Base-by-base conservation (phyloP, 1,140 invertebrate genomes). In the Xylocopa sonorina region DNA sequence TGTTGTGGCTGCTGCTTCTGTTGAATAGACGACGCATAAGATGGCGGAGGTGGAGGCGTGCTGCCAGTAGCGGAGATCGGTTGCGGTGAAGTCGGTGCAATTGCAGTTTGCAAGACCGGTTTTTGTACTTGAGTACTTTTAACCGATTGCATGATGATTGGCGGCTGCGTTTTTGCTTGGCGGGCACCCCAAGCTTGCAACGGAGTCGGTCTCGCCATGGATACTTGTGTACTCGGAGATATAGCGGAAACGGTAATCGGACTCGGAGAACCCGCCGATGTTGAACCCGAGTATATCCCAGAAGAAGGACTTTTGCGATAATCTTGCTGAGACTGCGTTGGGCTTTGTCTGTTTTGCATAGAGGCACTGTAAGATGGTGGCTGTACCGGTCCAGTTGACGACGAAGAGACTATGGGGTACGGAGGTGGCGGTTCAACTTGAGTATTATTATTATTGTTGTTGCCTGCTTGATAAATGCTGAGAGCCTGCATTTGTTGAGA, bases 101-200 rank as follows among this genome's bases (percentile, higher is more conserved):
- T 97, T 0, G 98, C 98, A 9, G 98, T 99, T 91, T 99, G 98
- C 50, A 98, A 92, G 1, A 98, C 95, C 0, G 98, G 98, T 91
- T 99, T 99, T 88, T 98, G 97, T 7, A 98, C 97, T 91, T 98
- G 97, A 0, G 97, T 98, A 93, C 97, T 98, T 89, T 98, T 98
- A 1, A 99, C 98, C 32, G 97, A 98, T 89, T 99, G 98, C 98
- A 99, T 98, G 46, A 99, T 98, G 73, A 99, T 97, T 0, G 97
- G 98, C 21, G 97, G 96, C 88, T 98, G 97, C 1, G 96, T 96
- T 86, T 97, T 96, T 24, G 97, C 95, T 89, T 97, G 96, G 55
- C 96, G 94, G 58, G 96, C 96, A n/a, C 96, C 95, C 95, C 95
- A 96, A 60, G 96, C 95, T 88, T 96, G 95, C 29, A 96, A 91